Conservation (phyloP, 1,140 invertebrate genomes). For the Neotoxoptera formosana region DNA sequence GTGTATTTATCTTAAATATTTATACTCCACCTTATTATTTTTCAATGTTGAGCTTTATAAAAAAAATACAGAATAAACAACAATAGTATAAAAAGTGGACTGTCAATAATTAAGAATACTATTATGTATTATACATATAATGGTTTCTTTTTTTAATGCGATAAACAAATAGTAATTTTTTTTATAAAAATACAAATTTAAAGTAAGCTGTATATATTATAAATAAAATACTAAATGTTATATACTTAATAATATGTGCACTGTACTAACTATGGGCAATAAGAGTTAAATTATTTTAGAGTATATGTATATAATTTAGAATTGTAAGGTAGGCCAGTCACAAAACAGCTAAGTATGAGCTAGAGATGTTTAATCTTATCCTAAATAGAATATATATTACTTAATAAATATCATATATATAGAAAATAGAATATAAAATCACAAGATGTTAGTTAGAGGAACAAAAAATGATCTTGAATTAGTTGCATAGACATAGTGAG, state of each 20-base stretch:
- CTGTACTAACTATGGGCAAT: not conserved
- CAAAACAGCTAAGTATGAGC: not conserved
- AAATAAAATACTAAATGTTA: not conserved
- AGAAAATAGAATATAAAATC: too few species aligned
- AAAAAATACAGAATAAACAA: constrained; percentile 15
- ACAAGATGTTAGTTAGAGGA: not conserved
- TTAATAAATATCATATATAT: too few species aligned
- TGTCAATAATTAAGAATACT: not conserved
- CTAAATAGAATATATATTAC: not conserved
- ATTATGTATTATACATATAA: not conserved
- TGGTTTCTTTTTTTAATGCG: not conserved
- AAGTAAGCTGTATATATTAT: not conserved
- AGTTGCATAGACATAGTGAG: not conserved
- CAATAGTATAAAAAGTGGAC: not conserved
- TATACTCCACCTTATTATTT: not conserved
- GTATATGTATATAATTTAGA: not conserved
- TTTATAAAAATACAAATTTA: constrained; percentile 29
- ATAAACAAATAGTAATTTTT: not conserved
- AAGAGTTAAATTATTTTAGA: not conserved
- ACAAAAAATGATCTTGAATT: not conserved
- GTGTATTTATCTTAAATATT: not conserved
- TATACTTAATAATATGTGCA: not conserved
- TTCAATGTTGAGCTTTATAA: not conserved
- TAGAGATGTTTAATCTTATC: not conserved
- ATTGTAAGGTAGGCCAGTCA: not conserved